These are phyloP conservation scores for Parauchenoglanis ngamensis DNA, from an alignment of 2,797 vertebrate species.

Conservation along the genomic window DNA sequence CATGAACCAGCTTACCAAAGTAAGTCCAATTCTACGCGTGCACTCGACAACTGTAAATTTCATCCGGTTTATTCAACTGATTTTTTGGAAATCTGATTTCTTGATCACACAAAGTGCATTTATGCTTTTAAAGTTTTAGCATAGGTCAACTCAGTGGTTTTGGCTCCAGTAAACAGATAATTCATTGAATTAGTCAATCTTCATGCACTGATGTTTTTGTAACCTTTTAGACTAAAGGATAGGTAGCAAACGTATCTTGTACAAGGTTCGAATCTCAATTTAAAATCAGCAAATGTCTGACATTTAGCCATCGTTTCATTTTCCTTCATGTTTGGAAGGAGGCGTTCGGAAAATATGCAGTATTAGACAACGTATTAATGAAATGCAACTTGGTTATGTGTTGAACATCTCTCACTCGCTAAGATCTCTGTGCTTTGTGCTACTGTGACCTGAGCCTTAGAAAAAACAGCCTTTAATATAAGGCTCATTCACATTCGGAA, in stretches of 20 bases:
- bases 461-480: constrained; percentile 7
- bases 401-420: constrained; percentile 5
- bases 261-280: not conserved
- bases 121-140: constrained; percentile 24
- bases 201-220: constrained; percentile 24
- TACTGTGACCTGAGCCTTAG: constrained; percentile 19
- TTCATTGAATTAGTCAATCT: not conserved
- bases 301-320: not conserved
- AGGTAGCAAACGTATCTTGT: not conserved
- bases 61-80: not conserved
- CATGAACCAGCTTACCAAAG: constrained; percentile 40
- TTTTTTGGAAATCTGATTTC: constrained; percentile 15
- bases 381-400: not conserved
- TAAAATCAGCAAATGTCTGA: not conserved
- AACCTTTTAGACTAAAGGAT: not conserved
- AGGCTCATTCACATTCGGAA: not conserved
- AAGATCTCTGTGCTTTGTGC: constrained; percentile 28
- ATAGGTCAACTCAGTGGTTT: constrained; percentile 28
- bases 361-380: constrained; percentile 30
- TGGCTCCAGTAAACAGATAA: not conserved
- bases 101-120: constrained; percentile 51
- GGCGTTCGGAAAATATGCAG: constrained; percentile 26
- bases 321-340: not conserved
- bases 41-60: constrained; percentile 23
- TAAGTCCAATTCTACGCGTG: constrained; percentile 15